Evolutionary conservation across 2,113 vertebrate species (phyloP), one percentile per base, ranked within the genome.

Genomic region (Pelvicachromis taeniatus): DNA sequence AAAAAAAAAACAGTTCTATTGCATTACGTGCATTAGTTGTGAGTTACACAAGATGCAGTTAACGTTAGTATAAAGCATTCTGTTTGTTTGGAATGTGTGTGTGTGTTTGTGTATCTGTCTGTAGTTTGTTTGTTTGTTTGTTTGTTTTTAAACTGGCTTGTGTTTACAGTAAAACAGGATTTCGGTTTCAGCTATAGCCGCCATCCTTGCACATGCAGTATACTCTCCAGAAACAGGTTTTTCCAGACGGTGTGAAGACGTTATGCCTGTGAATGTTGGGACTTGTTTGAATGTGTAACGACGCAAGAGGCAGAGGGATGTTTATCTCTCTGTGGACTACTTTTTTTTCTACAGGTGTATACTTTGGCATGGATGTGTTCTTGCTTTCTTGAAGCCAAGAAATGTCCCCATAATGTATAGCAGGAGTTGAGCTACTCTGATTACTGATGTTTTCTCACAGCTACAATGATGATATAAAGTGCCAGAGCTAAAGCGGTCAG

Each of bases 151-250:
- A 77, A 50, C 54, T 3, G 61, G 80, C n/a, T 77, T 73, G 29
- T 77, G 7, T 78, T 82, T 29, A 19, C 14, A 23, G 52, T 78
- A 23, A 88, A 83, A 80, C 33, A 56, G 59, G 81, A 73, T 79
- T 83, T 21, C 80, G 12, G 6, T 65, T 81, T 79, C 65, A 35
- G n/a, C 86, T 50, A 48, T 13, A 38, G 52, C 33, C 17, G 55
- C 13, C 40, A 48, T 29, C 23, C 13, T 73, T 73, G 68, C 42
- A 7, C 2, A 29, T 73, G 23, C 48, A 73, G 19, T 73, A 16
- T 23, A 3, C 42, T 81, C 78, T 80, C 1, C 48, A 77, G 79
- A 21, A 93, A 89, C 90, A 33, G 88, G 84, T 92, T 90, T 88
- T 85, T 87, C 88, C 21, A 31, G 89, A 58, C 38, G 16, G 50